These are phyloP conservation scores for Caenorhabditis becei DNA, from an alignment of 2,888 invertebrate genomes.

Conservation along the genomic window DNA sequence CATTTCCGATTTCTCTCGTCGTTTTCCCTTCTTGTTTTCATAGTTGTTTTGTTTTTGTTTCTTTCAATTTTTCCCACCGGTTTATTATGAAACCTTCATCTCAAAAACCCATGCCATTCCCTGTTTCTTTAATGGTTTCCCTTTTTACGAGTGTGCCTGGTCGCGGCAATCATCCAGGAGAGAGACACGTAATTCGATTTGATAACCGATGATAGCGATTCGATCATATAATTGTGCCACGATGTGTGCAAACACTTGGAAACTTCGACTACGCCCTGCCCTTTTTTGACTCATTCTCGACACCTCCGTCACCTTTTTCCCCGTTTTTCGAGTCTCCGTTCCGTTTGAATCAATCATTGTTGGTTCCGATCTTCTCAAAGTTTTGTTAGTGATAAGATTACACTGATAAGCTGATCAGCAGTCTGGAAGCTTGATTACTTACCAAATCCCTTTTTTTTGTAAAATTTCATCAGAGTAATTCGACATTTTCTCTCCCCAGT, in stretches of 20 bases:
- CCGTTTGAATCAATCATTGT: not conserved
- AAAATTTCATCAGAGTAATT: too few species aligned
- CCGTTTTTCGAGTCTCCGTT: not conserved
- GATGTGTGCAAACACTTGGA: conserved; percentile 23
- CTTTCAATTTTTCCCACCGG: conserved; percentile 3
- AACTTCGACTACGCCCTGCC: conserved; percentile 42
- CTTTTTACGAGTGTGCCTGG: conserved; percentile 41
- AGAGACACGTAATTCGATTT: conserved; percentile 48
- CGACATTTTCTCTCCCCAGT: too few species aligned
- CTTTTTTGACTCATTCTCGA: conserved; percentile 44
- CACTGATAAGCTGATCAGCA: too few species aligned
- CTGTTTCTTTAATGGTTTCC: conserved; percentile 11
- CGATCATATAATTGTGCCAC: conserved; percentile 61
- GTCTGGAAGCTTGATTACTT: too few species aligned
- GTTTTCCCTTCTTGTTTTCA: conserved; percentile 35
- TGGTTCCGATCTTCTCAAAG: too few species aligned
- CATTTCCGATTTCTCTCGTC: conserved; percentile 32
- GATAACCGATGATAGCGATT: conserved; percentile 55
- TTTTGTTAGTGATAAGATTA: too few species aligned
- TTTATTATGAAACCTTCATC: conserved; percentile 1
- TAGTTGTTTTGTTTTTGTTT: conserved; percentile 6
- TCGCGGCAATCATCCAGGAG: conserved; percentile 26
- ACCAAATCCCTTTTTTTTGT: too few species aligned
- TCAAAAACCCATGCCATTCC: conserved; percentile 5
- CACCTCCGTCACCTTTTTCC: conserved; percentile 28